Evolutionary conservation across 2,113 vertebrate genomes (phyloP), one percentile per base, ranked within the genome.

Genomic region (Calyptommatus sinebrachiatus): DNA sequence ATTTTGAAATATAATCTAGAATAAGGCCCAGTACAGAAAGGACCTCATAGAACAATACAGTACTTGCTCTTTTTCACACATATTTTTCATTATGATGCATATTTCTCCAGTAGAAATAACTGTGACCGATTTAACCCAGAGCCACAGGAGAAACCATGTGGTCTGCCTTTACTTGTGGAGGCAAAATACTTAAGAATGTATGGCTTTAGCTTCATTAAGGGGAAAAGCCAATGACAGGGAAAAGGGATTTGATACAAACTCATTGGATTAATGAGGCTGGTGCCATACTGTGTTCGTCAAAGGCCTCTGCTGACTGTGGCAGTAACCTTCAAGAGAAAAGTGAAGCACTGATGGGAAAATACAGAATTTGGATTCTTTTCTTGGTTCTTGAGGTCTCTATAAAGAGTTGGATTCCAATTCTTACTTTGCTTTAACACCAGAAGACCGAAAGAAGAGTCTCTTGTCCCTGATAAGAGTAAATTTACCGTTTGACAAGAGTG

Each of bases 241-340:
- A 45, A 57, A 82, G 50, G 82, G 21, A 26, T 57, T 86, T 83
- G 63, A 79, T 66, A 60, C 50, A 86, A 87, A 68, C 22, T 31
- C 53, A 83, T 46, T 2, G 31, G 18, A 61, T 48, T 85, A 0
- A 0, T 28, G 73, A 83, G 50, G 28, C 22, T 45, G 50, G 48
- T 75, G 65, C 53, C 65, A 75, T 69, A 70, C n/a, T 10, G 18
- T 74, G 79, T 61, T 29, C 21, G 26, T 62, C 65, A 62, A 26
- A 78, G 82, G 50, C 29, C 14, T 60, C 50, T 7, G 46, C 65
- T 68, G 66, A 26, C 67, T 10, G 10, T 78, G 50, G 50, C 50
- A 60, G 12, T 16, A 11, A 24, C 11, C 66, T 57, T 31, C 41
- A 68, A 22, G 29, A 35, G 6, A 12, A 69, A 77, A 77, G 35